These are phyloP conservation scores for Rhinolophus ferrumequinum DNA, from an alignment of 2,113 vertebrate genomes.

Conservation along the genomic window DNA sequence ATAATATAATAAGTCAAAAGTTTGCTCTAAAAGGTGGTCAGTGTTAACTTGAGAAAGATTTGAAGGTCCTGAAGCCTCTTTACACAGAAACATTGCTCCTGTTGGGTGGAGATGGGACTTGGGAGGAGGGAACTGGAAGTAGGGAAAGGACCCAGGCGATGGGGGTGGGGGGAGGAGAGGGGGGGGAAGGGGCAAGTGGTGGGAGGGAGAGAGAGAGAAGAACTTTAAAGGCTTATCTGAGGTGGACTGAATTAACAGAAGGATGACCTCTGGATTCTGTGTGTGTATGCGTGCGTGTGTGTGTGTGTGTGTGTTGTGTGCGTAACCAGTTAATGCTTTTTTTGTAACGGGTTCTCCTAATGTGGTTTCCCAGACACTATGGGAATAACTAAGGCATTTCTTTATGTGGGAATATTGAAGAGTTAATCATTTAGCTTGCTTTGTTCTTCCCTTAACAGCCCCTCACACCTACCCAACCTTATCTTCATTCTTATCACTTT, in stretches of 20 bases:
- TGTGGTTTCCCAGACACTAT: background rate
- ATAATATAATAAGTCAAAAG: background rate
- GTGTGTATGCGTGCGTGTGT: background rate
- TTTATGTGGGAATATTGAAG: background rate
- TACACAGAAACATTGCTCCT: background rate
- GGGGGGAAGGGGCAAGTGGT: no score
- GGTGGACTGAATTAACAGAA: background rate
- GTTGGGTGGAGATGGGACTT: background rate
- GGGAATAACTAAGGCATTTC: background rate
- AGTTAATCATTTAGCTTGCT: background rate
- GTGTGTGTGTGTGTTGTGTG: no score
- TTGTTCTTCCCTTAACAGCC: background rate
- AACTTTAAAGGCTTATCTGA: background rate
- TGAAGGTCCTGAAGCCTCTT: background rate
- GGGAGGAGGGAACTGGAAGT: background rate
- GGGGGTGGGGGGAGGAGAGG: background rate
- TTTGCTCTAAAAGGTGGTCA: background rate
- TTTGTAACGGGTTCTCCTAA: background rate
- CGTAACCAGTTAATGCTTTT: background rate
- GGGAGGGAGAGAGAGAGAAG: background rate
- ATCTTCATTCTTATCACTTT: background rate
- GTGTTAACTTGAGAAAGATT: background rate
- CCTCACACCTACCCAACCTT: background rate
- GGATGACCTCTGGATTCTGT: background rate
- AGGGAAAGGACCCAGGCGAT: background rate